Evolutionary conservation across 2,888 invertebrate genomes (phyloP), one percentile per base, ranked within the genome.

Genomic region (Branchipolynoe longqiensis): DNA sequence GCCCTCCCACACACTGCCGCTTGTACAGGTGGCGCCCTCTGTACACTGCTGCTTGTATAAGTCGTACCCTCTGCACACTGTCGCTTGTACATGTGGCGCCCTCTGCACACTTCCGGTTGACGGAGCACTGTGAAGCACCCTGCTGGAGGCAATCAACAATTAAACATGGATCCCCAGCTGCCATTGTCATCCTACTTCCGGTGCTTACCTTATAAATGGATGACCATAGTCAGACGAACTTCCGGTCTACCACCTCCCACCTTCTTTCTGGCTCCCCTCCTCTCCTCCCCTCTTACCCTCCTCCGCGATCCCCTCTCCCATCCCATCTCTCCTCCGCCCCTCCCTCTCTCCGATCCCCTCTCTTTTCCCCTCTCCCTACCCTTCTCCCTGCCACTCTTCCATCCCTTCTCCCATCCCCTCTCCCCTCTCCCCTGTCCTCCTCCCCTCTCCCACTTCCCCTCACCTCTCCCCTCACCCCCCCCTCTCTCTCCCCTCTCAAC

Each of bases 201-300:
- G 69, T n/a, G 18, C 69, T 69, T 18, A 12, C 36, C 69, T 69
- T 69, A 69, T 69, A 69, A 69, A 69, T 69, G 69, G 69, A 69
- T 69, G 69, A 38, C 33, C 33, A 69, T 69, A 69, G 69, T 33
- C 69, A 22, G 33, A 18, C 36, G 2, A 14, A 38, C 22, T 69
- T 69, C 69, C 69, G 69, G 69, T 38, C 36, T 22, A 33, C 62
- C 4, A 28, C 56, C 2, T 25, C 22, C 22, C 3, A 2, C 56
- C 12, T 3, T 56, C 56, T 56, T 25, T 2, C 12, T 56, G 56
- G 56, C 25, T 3, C 56, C 56, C 3, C 56, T 56, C n/a, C 25
- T 3, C 56, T 12, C 18, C 56, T n/a, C n/a, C n/a, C n/a, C n/a
- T n/a, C n/a, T n/a, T n/a, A n/a, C n/a, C n/a, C n/a, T n/a, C n/a